Base-by-base conservation (phyloP, 2,797 vertebrate genomes). In the Capromys pilorides region DNA sequence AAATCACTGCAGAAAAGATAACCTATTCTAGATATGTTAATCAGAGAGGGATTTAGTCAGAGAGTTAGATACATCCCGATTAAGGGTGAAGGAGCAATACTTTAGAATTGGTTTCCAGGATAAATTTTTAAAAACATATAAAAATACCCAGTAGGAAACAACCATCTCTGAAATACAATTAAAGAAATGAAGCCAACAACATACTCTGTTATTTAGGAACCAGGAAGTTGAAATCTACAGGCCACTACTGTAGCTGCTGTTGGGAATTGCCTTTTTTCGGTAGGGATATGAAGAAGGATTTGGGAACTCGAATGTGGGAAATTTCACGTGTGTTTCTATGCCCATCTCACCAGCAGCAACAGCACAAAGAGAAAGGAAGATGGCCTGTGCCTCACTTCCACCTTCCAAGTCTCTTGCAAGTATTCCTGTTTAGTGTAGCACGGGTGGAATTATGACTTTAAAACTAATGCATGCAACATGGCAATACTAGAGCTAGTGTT, bases 191-290 rank as follows among this genome's bases (percentile, higher is more conserved):
- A 78, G 89, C 66, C 26, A 75, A 71, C 73, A 82, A 61, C 7
- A 82, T 86, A 41, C n/a, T 87, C 21, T 73, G 0, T 51, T 91
- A 84, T 83, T 73, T 45, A 71, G 39, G 51, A 95, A 45, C 49
- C 59, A 67, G 51, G 54, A 94, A 84, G 36, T 62, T 82, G 36
- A 90, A 89, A 66, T 94, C 22, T 93, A 87, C 51, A 95, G 31
- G 36, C 41, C 88, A 24, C 22, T 49, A n/a, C 24, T 51, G 54
- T 90, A 69, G 81, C 61, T 84, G 14, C 81, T 78, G 14, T 73
- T 86, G 64, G 18, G 28, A 69, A 36, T 4, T 31, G n/a, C 14
- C 33, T 82, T 94, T 94, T 54, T 91, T 33, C 51, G 73, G 18
- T 16, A 45, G 6, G 64, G 45, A 93, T 33, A 16, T 57, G 59